Base-by-base conservation (phyloP, 2,113 vertebrate species). In the Rhinopomastus cyanomelas region DNA sequence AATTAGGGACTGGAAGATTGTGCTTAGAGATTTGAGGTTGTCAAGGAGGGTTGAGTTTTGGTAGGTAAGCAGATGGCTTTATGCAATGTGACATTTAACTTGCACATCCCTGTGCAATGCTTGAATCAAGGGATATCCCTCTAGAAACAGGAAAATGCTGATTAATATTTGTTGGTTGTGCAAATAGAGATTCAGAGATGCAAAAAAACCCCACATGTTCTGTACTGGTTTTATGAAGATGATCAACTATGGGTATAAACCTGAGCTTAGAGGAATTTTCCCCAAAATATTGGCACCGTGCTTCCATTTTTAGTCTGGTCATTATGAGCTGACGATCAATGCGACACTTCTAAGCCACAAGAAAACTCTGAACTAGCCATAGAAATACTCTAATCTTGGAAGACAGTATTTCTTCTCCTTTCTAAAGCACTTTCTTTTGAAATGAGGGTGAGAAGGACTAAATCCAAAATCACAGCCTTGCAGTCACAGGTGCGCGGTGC, bases 81-180 rank as follows among this genome's bases (percentile, higher is more conserved):
- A 12, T 48, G 52, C 25, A 57, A 37, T 8, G 8, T 74, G 60
- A n/a, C 60, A 69, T 87, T 94, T 87, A 59, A 55, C 39, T 46
- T 68, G 36, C 37, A 36, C 4, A 2, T 8, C 30, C 37, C 53
- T 69, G 18, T 68, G 30, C 32, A 39, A n/a, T 0, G 0, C 46
- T 81, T 8, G 3, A 51, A 61, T 68, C 53, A 29, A 22, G 32
- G 36, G 8, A 18, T 62, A 60, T 46, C 26, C 21, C 51, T 59
- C 82, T 59, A 78, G 72, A 83, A 90, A 62, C 0, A 51, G 21
- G 30, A 30, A 85, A 74, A 69, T 39, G 8, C 5, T 11, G 4
- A 61, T 46, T 76, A 92, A 59, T 6, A 8, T 42, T 66, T 16
- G 20, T 16, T 73, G 39, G 0, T 77, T 77, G 55, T 66, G 32